Base-by-base conservation (phyloP, 2,113 vertebrate genomes). In the Cathartes aura region DNA sequence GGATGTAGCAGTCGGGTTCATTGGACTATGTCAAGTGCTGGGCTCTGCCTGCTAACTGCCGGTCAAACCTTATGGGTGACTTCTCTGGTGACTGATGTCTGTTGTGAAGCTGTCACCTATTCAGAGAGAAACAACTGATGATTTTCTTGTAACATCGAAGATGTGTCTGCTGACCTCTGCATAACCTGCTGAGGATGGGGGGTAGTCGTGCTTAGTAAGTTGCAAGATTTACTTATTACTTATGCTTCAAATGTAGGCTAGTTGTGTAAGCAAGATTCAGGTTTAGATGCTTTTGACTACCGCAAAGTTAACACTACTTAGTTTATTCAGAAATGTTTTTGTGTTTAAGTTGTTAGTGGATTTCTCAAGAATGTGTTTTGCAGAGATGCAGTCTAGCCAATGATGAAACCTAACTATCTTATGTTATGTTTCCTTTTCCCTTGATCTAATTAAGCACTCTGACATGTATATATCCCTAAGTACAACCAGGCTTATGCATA, bases 171-270 rank as follows among this genome's bases (percentile, higher is more conserved):
- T 96, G 89, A 84, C 75, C 73, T 95, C 60, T 70, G 32, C 27
- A 26, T 74, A 91, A 79, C 40, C 68, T 87, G 67, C 40, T 48
- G 29, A 75, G 80, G n/a, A 68, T 58, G 64, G 50, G 64, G 50
- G 29, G 40, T 78, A 87, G 72, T 95, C 82, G 45, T 48, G 47
- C 80, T 93, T 79, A 79, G 36, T 50, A 63, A 91, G 56, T 47
- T 47, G 36, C 30, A 89, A 56, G 80, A 72, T 89, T 91, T 89
- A 23, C 27, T 68, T 32, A 75, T 64, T 97, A 90, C 56, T 95
- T 84, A 79, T 56, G 72, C 91, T 95, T 97, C 90, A 87, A 56
- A 94, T 66, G 52, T 96, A 32, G 82, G 72, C 82, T 93, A 55
- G 73, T 96, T 76, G 7, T 43, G 56, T 48, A 60, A 70, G 72